A percentile compares a stretch with the other conserved stretches of the same genome.
These are phyloP conservation scores for Symphodus melops DNA, from an alignment of 2,113 vertebrate species.

Conservation along the genomic window DNA sequence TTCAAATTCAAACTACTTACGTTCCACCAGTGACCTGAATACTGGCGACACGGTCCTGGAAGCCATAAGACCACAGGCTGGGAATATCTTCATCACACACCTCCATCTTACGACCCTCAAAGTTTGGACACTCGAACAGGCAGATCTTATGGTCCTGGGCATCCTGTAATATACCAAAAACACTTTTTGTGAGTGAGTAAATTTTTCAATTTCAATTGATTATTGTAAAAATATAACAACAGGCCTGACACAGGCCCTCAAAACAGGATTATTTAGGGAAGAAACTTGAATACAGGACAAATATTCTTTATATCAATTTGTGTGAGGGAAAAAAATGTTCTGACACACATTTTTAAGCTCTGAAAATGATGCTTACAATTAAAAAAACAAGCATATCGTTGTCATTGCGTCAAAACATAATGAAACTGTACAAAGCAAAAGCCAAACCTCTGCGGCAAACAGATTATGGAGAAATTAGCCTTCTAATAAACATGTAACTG, in stretches of 20 bases:
- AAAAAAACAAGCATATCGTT: too few species aligned
- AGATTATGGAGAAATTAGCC: neutral
- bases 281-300: too few species aligned
- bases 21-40: slow-evolving; percentile 87
- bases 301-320: too few species aligned
- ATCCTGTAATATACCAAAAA: slow-evolving; percentile 72
- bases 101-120: slow-evolving; percentile 89
- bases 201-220: neutral
- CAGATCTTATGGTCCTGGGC: slow-evolving; percentile 87
- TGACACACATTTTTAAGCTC: too few species aligned
- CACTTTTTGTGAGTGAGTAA: neutral
- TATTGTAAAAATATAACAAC: too few species aligned
- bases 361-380: too few species aligned
- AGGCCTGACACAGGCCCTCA: too few species aligned
- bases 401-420: too few species aligned
- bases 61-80: slow-evolving; percentile 87
- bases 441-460: too few species aligned
- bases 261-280: too few species aligned
- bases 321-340: too few species aligned
- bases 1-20: slow-evolving; percentile 69
- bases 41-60: slow-evolving; percentile 86
- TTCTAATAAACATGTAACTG: slow-evolving; percentile 17
- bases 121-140: slow-evolving; percentile 83
- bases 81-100: slow-evolving; percentile 88
- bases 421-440: too few species aligned